A percentile compares a stretch with the other conserved stretches of the same genome.
Conservation (phyloP, 2,113 vertebrate genomes). For the Nanorana parkeri region DNA sequence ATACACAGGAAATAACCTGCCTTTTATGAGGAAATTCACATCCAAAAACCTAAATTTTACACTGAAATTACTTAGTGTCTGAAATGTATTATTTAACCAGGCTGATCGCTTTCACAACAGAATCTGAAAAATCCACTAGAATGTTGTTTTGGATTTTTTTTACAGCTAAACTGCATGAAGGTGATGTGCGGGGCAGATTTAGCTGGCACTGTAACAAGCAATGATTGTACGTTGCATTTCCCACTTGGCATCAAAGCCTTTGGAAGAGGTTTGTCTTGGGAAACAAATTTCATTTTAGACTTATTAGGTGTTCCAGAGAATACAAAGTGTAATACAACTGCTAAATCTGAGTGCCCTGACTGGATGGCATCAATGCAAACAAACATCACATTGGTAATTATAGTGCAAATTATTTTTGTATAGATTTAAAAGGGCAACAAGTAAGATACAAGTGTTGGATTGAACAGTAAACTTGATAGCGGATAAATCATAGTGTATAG, state of each 20-base stretch:
- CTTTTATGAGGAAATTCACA: not conserved
- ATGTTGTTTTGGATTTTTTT: constrained; percentile 9
- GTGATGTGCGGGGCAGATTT: constrained; percentile 24
- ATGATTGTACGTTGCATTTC: not conserved
- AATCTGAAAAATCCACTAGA: not conserved
- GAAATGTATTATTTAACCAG: not conserved
- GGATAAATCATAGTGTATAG: no score
- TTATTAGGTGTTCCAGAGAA: not conserved
- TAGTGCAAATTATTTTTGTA: no score
- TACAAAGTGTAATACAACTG: no score
- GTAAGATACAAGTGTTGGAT: no score
- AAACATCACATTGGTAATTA: no score
- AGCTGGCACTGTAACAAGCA: not conserved
- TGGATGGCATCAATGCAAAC: no score
- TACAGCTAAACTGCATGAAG: not conserved
- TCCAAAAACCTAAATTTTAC: not conserved
- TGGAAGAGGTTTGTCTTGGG: not conserved
- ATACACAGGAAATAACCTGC: not conserved
- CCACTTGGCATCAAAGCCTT: not conserved
- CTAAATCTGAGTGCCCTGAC: no score
- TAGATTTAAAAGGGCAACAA: no score
- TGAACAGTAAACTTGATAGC: no score
- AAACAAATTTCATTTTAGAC: not conserved
- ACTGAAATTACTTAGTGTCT: not conserved
- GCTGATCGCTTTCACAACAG: constrained; percentile 41